phyloP scores from a whole-genome alignment of 2,113 vertebrate genomes.

The Monopterus albus region DNA sequence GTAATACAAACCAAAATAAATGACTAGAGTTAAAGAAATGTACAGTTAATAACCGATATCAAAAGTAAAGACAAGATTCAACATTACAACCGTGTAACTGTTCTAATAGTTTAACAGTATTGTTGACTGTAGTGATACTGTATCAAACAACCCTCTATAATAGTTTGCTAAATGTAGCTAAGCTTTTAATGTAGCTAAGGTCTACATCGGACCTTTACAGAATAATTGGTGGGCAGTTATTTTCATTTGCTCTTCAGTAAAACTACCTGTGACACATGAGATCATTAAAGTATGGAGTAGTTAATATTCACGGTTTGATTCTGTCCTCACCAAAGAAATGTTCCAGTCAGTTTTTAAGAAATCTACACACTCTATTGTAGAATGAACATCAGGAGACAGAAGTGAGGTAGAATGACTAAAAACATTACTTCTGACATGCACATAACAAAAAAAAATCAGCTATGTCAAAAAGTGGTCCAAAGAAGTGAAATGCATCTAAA shows the following conservation, averaged over 20 bases:
- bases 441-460: no score
- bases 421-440: no score
- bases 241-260: background rate
- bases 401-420: constrained; percentile 52
- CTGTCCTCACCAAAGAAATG: background rate
- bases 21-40: background rate
- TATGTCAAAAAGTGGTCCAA: constrained; percentile 46
- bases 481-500: constrained; percentile 3
- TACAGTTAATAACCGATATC: background rate
- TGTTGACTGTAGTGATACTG: background rate
- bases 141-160: constrained; percentile 11
- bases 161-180: constrained; percentile 1
- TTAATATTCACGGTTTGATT: background rate
- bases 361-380: background rate
- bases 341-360: background rate
- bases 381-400: constrained; percentile 9
- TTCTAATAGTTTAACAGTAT: constrained; percentile 5
- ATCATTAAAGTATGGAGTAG: background rate
- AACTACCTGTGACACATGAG: background rate
- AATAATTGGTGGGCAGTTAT: background rate
- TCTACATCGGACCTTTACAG: background rate
- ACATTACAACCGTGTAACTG: background rate
- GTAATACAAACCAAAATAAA: background rate
- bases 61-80: background rate
- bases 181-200: background rate